Evolutionary conservation across 2,888 invertebrate species (phyloP), one percentile per base, ranked within the genome.

Genomic region (Euproctis similis): DNA sequence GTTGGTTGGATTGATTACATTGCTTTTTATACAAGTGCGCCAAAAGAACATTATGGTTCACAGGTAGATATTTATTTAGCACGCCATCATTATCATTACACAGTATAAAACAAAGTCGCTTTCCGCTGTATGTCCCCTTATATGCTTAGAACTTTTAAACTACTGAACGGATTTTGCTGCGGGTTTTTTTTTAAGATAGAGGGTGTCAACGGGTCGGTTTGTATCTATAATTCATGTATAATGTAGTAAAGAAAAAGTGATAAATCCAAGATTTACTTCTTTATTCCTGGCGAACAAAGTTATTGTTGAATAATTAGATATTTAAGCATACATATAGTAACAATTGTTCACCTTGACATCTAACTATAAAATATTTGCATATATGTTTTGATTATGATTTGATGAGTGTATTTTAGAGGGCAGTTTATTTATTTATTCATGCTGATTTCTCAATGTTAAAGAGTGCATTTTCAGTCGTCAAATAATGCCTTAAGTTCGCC

Each of bases 201-300:
- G 39, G 46, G 51, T 47, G 46, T 46, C 46, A 49, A 30, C 38
- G 39, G 30, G 19, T 39, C 43, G 42, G 43, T n/a, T n/a, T n/a
- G n/a, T n/a, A n/a, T n/a, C n/a, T n/a, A n/a, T n/a, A n/a, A n/a
- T n/a, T n/a, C n/a, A n/a, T n/a, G n/a, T n/a, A n/a, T n/a, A n/a
- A n/a, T n/a, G n/a, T n/a, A n/a, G n/a, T n/a, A n/a, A n/a, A n/a
- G n/a, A n/a, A n/a, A n/a, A n/a, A n/a, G n/a, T n/a, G n/a, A n/a
- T n/a, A n/a, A n/a, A 49, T 58, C 54, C 43, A 53, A 37, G 47
- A 55, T 54, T 46, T 55, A 57, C 59, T 64, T 58, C 66, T 65
- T 63, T 64, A 61, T 48, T 50, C 54, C 64, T 14, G 58, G 66
- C 65, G 64, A 38, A 50, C 36, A 26, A 26, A 31, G 19, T 24